phyloP scores from a whole-genome alignment of 1,140 invertebrate species.

The Diorhabda elongata region DNA sequence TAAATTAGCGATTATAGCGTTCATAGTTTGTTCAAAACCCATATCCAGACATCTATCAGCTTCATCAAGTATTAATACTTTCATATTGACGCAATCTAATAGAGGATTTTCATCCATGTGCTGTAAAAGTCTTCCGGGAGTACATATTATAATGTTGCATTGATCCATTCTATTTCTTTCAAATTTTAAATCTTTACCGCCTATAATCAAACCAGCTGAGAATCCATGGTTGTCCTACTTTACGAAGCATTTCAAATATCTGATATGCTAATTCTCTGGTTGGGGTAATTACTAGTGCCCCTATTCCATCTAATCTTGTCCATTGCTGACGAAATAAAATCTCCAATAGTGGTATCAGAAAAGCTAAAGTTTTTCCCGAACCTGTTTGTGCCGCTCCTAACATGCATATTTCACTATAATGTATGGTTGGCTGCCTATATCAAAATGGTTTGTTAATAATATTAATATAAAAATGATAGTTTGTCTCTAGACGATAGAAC shows the following conservation, averaged over 20 bases:
- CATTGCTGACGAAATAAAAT: constrained; percentile 80
- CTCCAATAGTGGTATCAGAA: constrained; percentile 90
- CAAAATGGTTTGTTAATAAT: too few relatives aligned
- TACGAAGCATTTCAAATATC: constrained; percentile 90
- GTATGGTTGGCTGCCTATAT: too few relatives aligned
- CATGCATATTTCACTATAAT: constrained; percentile 44
- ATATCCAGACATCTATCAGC: constrained; percentile 94
- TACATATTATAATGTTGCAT: constrained; percentile 95
- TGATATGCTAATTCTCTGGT: constrained; percentile 96
- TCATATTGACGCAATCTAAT: constrained; percentile 78
- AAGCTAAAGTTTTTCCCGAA: constrained; percentile 98
- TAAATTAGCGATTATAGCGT: constrained; percentile 92
- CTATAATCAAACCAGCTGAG: constrained; percentile 92
- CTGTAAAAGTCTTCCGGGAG: constrained; percentile 91
- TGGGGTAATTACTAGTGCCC: constrained; percentile 93
- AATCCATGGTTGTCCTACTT: constrained; percentile 89
- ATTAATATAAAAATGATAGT: too few relatives aligned
- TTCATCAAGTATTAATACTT: constrained; percentile 90
- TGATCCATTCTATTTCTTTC: constrained; percentile 79
- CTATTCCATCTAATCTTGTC: constrained; percentile 84
- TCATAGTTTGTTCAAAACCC: constrained; percentile 89
- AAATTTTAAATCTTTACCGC: constrained; percentile 88
- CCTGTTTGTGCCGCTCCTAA: constrained; percentile 96
- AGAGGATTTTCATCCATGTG: constrained; percentile 97
- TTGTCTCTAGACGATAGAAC: too few relatives aligned